Evolutionary conservation across 2,888 invertebrate genomes (phyloP).

Genomic region (Stenodema calcarata): DNA sequence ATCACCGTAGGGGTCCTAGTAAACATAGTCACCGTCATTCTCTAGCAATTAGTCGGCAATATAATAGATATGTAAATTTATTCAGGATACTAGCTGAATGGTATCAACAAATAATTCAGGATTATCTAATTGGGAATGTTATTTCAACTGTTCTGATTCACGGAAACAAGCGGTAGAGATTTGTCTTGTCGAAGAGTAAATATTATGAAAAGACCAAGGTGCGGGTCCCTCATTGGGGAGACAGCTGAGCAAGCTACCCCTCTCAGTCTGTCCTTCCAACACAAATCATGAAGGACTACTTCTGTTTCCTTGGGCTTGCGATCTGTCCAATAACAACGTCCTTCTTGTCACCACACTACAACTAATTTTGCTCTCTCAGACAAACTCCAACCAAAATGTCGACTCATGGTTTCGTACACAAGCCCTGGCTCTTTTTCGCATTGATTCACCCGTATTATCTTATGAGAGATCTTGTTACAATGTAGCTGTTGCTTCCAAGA

Average conservation of each 20-base stretch:
- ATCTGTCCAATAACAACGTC: constrained; percentile 13
- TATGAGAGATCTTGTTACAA: no score
- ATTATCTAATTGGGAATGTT: neutral
- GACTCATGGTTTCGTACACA: no score
- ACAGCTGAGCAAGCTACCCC: constrained; percentile 45
- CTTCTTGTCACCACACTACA: neutral
- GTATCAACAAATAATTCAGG: neutral
- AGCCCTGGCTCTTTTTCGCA: no score
- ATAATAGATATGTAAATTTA: no score
- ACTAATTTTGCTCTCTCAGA: neutral
- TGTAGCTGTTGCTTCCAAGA: no score
- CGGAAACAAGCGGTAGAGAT: neutral
- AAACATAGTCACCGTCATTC: no score
- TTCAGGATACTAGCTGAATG: neutral
- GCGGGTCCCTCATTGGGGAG: constrained; percentile 47
- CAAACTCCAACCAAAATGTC: no score
- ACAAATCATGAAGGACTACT: constrained; percentile 19
- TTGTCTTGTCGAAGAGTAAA: constrained; percentile 43
- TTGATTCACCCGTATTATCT: no score
- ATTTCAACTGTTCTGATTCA: constrained; percentile 13
- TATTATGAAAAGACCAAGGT: constrained; percentile 45
- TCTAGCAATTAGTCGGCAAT: no score
- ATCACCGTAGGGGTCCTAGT: no score
- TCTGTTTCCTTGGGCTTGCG: constrained; percentile 3
- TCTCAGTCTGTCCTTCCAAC: neutral